Base-by-base conservation (phyloP, 2,888 invertebrate species). In the Troides helena region DNA sequence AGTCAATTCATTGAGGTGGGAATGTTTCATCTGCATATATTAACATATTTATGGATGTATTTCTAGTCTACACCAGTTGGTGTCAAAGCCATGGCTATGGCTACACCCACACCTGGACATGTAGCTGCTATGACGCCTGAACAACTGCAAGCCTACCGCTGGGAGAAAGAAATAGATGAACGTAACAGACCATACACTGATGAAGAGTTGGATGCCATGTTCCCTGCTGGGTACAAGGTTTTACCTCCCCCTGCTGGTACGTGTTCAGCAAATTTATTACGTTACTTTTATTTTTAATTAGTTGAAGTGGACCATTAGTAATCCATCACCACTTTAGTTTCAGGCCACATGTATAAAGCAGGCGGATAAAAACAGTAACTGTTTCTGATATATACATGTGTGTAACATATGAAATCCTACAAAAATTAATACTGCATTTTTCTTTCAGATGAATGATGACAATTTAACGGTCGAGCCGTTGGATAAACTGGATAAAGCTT, bases 111-210 rank as follows among this genome's bases (percentile, higher is more conserved):
- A 0, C 99, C 99, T 0, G 97, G 98, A 23, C 99, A 99, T 80
- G 93, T 99, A 72, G 96, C 99, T 73, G 97, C 98, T 18, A 99
- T 99, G 99, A 99, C 99, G 0, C 99, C 99, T 0, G 99, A 99
- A 86, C 99, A 99, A 86, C 92, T 99, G 74, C 99, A 99, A 88
- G 98, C 99, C 0, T 99, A 98, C 86, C 95, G 99, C 43, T 99
- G 99, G 99, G 99, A 99, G 88, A 95, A 98, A 79, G 99, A 99
- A 90, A 99, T 99, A 71, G 99, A 99, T 82, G 99, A 99, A 85
- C 94, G 99, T 71, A 99, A 99, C 88, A 94, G 99, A 74, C 99
- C 99, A 0, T 95, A 99, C 78, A 96, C 98, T 0, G 99, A 99
- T 81, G 99, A 99, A 83, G 99, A 99, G 87, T 92, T 99, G 69